Base-by-base conservation (phyloP, 2,888 invertebrate species). In the Masnerella sp. region DNA sequence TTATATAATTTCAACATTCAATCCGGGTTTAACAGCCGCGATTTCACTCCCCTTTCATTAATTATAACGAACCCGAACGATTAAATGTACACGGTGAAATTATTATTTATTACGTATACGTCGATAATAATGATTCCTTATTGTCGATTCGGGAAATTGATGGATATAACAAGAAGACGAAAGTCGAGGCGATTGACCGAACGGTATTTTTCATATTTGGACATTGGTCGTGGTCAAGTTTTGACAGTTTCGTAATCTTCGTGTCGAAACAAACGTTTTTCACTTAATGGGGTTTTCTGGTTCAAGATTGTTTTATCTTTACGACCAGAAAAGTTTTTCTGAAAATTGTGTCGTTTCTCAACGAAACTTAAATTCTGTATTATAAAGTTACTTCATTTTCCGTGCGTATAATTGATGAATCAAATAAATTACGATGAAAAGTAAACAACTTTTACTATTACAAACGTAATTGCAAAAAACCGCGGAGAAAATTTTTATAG, bases 41-140 rank as follows among this genome's bases (percentile, higher is more conserved):
- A 56, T 65, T 65, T 65, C 65, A 65, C 65, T 56, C 17, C 38
- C 28, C 20, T 17, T 34, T 34, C 52, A 34, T 67, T 67, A 58
- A 67, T 67, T 65, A 54, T 15, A 54, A n/a, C 20, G 47, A 45
- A 54, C 30, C 32, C n/a, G 25, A 34, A 17, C 20, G 11, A 2
- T 45, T 45, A 34, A 17, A 17, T 17, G 45, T 34, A 30, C 15
- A n/a, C 43, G 30, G 28, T 30, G 61, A 49, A 61, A 49, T 62
- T 22, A 32, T 32, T 47, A 40, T 49, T 49, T 45, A 59, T 59
- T 28, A 47, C 38, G 15, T 9, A 30, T 34, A 25, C 2, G n/a
- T n/a, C n/a, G n/a, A n/a, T 36, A 36, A 28, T 47, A 51, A 51
- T 36, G 18, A 12, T 15, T 22, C 58, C 5, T 45, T 58, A 59